Percentiles rank a stretch among this genome's conserved stretches.
Conservation (phyloP, 2,113 vertebrate genomes). For the Phalacrocorax pelagicus region DNA sequence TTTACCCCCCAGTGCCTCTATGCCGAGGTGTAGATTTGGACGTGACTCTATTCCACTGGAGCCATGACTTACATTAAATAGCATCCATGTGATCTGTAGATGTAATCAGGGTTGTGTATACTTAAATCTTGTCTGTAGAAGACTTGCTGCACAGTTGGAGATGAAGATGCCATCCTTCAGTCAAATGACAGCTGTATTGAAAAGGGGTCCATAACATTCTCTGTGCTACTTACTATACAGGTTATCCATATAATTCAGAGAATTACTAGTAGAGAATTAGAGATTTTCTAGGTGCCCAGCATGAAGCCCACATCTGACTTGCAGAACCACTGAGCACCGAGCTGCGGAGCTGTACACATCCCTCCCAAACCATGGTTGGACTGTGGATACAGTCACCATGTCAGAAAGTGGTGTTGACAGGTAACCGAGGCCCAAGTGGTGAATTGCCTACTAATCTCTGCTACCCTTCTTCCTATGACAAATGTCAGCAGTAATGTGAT, state of each 20-base stretch:
- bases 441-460: background rate
- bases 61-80: background rate
- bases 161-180: background rate
- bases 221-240: background rate
- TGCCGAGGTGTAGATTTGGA: background rate
- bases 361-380: background rate
- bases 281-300: background rate
- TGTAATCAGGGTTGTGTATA: background rate
- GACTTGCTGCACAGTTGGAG: background rate
- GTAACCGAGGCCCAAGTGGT: background rate
- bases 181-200: background rate
- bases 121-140: background rate
- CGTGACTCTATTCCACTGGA: background rate
- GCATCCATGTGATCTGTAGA: background rate
- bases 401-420: background rate
- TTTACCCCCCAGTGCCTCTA: background rate
- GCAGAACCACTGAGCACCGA: background rate
- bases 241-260: background rate
- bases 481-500: background rate
- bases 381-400: background rate
- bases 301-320: background rate
- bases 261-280: background rate
- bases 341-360: background rate
- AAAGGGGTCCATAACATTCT: background rate
- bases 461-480: background rate